These are phyloP conservation scores for Mamestra configurata DNA, from an alignment of 1,140 invertebrate genomes.

Conservation along the genomic window DNA sequence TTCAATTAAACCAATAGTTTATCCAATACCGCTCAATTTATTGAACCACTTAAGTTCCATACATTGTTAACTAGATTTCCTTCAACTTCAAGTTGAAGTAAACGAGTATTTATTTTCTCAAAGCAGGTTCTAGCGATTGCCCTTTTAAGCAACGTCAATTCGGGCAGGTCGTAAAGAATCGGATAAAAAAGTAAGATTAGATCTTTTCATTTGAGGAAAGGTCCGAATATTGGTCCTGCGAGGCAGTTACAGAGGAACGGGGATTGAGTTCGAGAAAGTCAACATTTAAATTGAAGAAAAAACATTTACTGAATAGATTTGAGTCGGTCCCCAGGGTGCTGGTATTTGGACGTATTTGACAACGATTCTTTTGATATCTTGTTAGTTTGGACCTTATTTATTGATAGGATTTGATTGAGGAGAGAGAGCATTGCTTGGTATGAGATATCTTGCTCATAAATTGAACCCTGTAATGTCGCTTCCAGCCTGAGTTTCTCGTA, in stretches of 20 bases:
- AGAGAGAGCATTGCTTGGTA: not conserved
- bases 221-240: conserved; percentile 67
- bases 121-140: conserved; percentile 49
- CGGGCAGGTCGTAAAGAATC: conserved; percentile 59
- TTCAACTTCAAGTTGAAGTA: not conserved
- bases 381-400: conserved; percentile 17
- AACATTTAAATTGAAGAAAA: conserved; percentile 53
- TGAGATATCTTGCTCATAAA: too few species aligned
- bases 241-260: conserved; percentile 58
- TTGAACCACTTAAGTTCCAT: conserved; percentile 22
- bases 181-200: conserved; percentile 68
- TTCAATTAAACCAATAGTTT: not conserved
- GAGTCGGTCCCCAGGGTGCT: conserved; percentile 19
- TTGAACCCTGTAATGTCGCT: too few species aligned
- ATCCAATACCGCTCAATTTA: not conserved
- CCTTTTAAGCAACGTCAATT: conserved; percentile 58
- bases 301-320: conserved; percentile 51
- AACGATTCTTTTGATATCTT: conserved; percentile 26
- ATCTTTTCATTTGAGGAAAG: conserved; percentile 71
- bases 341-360: conserved; percentile 45
- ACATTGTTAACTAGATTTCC: conserved; percentile 33
- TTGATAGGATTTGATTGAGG: conserved; percentile 16
- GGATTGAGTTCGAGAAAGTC: conserved; percentile 62
- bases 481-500: too few species aligned
- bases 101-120: conserved; percentile 51